Percentiles rank a stretch among this genome's conserved stretches.
Conservation (phyloP, 2,888 invertebrate genomes). For the Drosophila aldrichi region DNA sequence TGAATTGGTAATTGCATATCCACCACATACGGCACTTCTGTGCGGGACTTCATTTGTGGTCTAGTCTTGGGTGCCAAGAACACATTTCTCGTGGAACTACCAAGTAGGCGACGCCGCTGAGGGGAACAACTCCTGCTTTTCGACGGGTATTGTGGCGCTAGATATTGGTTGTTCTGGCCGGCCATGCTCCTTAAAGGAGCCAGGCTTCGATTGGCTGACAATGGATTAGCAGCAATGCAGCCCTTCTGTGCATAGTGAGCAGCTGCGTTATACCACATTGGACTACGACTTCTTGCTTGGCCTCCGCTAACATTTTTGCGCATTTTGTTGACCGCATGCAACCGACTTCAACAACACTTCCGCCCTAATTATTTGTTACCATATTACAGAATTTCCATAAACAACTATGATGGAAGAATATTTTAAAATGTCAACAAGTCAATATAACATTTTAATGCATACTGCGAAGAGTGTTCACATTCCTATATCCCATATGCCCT, state of each 20-base stretch:
- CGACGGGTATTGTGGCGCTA: neutral
- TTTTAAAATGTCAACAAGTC: neutral
- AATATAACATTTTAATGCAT: neutral
- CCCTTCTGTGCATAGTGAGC: conserved; percentile 12
- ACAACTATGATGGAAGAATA: conserved; percentile 17
- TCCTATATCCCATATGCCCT: neutral
- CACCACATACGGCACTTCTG: neutral
- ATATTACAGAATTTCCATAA: conserved; percentile 48
- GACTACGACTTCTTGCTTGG: conserved; percentile 19
- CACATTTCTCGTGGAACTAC: neutral
- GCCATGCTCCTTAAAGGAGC: neutral
- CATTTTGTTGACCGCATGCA: conserved; percentile 34
- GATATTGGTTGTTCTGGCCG: conserved; percentile 8
- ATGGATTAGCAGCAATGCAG: neutral
- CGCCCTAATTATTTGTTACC: conserved; percentile 50
- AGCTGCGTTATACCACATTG: conserved; percentile 37
- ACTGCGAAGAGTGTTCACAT: neutral
- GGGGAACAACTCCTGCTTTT: neutral
- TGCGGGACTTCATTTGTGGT: neutral
- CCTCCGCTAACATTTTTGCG: conserved; percentile 30
- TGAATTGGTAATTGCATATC: conserved; percentile 16
- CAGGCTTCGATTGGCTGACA: neutral
- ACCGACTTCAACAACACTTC: conserved; percentile 67
- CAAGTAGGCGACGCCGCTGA: neutral
- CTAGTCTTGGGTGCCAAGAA: neutral